Evolutionary conservation across 1,140 invertebrate genomes (phyloP).

Genomic region (Manduca sexta): DNA sequence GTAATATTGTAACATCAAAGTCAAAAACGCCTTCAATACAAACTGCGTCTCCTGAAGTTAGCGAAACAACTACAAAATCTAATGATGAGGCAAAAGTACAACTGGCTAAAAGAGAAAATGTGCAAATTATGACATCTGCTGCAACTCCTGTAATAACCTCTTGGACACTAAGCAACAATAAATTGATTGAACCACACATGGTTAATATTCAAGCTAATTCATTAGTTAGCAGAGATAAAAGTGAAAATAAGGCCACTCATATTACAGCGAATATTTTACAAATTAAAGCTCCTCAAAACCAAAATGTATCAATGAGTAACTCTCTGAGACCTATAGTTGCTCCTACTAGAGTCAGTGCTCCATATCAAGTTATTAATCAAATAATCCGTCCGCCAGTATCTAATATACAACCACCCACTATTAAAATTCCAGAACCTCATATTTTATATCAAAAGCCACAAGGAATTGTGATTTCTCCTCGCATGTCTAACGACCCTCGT

Average conservation of each 20-base stretch:
- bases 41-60: conserved; percentile 28
- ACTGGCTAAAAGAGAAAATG: conserved; percentile 59
- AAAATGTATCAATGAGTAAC: conserved; percentile 40
- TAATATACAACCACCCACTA: conserved; percentile 74
- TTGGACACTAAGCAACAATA: conserved; percentile 63
- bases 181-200: conserved; percentile 55
- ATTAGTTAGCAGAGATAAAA: conserved; percentile 34
- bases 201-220: conserved; percentile 44
- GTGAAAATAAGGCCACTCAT: conserved; percentile 60
- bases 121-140: conserved; percentile 66
- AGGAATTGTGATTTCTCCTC: conserved; percentile 70
- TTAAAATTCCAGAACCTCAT: conserved; percentile 75
- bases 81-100: conserved; percentile 40
- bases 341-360: conserved; percentile 45
- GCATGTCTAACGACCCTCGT: conserved; percentile 53
- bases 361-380: conserved; percentile 69
- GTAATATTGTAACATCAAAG: conserved; percentile 35
- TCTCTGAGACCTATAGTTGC: conserved; percentile 48
- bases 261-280: conserved; percentile 65
- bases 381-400: conserved; percentile 54
- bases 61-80: conserved; percentile 21
- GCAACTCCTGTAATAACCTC: conserved; percentile 74
- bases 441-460: conserved; percentile 72
- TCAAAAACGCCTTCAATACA: conserved; percentile 43
- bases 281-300: conserved; percentile 48